Conservation (phyloP, 2,888 invertebrate genomes). For the Aspidiotus rigidus region DNA sequence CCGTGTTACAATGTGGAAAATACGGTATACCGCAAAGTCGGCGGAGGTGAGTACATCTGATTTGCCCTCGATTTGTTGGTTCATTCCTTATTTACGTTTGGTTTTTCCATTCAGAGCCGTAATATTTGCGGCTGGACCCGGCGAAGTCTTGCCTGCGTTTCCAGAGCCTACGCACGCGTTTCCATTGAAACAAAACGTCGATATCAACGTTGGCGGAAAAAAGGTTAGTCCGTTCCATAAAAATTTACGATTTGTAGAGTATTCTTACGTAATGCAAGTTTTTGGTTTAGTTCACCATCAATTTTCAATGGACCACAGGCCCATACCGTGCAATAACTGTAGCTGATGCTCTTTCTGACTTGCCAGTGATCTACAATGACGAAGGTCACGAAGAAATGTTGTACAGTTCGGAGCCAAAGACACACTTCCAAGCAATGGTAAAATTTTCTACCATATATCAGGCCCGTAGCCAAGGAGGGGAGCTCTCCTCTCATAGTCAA, state of each 20-base stretch:
- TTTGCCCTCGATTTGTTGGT: no score
- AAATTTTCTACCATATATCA: no score
- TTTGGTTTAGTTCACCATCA: conserved; percentile 44
- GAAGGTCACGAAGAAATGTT: conserved; percentile 43
- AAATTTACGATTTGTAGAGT: no score
- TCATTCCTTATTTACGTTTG: background rate
- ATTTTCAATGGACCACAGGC: conserved; percentile 56
- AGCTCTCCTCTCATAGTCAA: no score
- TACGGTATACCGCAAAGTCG: conserved; percentile 78
- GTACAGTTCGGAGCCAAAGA: conserved; percentile 60
- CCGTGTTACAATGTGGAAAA: conserved; percentile 75
- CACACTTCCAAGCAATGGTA: conserved; percentile 56
- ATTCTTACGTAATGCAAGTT: no score
- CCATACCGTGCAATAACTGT: conserved; percentile 69
- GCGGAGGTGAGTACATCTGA: conserved; percentile 47
- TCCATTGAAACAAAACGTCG: conserved; percentile 53
- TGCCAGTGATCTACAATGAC: conserved; percentile 66
- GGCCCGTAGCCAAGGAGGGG: no score
- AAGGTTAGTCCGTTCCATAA: conserved; percentile 42
- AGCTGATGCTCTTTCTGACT: conserved; percentile 72
- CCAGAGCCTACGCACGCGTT: conserved; percentile 75
- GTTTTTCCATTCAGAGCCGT: conserved; percentile 49
- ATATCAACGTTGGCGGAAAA: conserved; percentile 53
- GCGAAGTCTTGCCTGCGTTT: conserved; percentile 60
- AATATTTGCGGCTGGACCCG: conserved; percentile 73